Evolutionary conservation across 2,113 vertebrate genomes (phyloP).

Genomic region (Nycticorax nycticorax): DNA sequence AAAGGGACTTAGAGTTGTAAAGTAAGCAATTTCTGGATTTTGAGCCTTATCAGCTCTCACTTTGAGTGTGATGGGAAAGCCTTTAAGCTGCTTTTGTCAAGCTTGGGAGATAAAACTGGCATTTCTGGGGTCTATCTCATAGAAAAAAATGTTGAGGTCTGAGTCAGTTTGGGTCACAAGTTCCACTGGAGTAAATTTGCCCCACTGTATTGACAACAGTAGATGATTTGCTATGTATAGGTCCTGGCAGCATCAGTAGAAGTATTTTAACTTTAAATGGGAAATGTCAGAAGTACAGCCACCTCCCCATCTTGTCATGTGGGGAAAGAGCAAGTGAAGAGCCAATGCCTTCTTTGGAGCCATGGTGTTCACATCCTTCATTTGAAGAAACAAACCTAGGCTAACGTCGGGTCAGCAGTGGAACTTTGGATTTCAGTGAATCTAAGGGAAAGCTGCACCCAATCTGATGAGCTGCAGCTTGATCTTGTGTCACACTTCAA

Average conservation of each 20-base stretch:
- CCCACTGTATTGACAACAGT: not conserved
- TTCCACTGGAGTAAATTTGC: not conserved
- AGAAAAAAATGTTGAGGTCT: not conserved
- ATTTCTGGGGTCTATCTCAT: not conserved
- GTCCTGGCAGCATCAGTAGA: not conserved
- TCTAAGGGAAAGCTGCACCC: not conserved
- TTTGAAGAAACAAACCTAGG: not conserved
- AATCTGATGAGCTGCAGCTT: not conserved
- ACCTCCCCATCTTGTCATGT: not conserved
- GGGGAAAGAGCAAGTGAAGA: not conserved
- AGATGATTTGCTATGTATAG: not conserved
- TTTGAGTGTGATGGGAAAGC: constrained; percentile 32
- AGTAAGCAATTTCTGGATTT: constrained; percentile 63
- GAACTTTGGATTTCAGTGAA: not conserved
- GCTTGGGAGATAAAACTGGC: constrained; percentile 24
- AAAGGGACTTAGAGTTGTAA: constrained; percentile 59
- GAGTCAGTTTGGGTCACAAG: not conserved
- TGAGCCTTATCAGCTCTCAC: constrained; percentile 57
- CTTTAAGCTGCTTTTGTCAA: constrained; percentile 47
- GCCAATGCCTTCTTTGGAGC: not conserved
- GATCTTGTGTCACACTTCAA: not conserved
- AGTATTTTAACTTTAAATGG: not conserved
- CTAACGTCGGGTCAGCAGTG: not conserved
- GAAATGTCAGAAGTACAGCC: not conserved
- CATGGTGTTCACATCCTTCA: not conserved